Evolutionary conservation across 2,797 vertebrate species (phyloP), one percentile per base, ranked within the genome.

Genomic region (Forpus xanthops): DNA sequence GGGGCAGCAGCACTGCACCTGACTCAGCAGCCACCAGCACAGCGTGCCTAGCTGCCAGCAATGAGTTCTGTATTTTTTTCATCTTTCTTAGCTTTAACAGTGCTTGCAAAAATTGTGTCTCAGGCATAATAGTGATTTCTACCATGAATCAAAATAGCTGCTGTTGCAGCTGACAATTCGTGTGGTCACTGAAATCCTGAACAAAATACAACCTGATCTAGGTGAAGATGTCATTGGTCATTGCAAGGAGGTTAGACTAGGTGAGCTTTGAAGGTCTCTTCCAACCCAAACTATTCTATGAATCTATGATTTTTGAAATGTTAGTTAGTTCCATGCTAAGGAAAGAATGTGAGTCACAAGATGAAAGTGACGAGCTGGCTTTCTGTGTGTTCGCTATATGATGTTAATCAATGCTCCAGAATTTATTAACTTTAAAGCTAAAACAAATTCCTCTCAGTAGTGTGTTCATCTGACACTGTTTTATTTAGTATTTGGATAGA

Each of bases 121-220:
- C 39, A 71, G 61, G 71, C 31, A 21, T 18, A 19, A 27, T 12
- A 56, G 47, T 23, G n/a, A 76, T 74, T 88, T 86, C 37, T 85
- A 17, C 47, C 42, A 44, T 3, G 1, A 78, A 64, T 41, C 60
- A 55, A 76, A 88, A 66, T 5, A 44, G 18, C 18, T 50, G 12
- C 15, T 33, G 11, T 47, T 44, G 39, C 0, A 0, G 20, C 35
- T 73, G 60, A 31, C 52, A 62, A 2, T 66, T 70, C 73, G 12
- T 25, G 39, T 66, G 60, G 41, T 35, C 55, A 56, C 33, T 85
- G 60, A 79, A 90, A 91, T 35, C 4, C 50, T 70, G 42, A 82
- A 52, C 11, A 49, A 77, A 85, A 66, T 27, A 27, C 35, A 77
- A 7, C 11, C 33, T 25, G 56, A 35, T 58, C 15, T 35, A 58